These are phyloP conservation scores for Eilema caniola DNA, from an alignment of 2,888 invertebrate species.

Conservation along the genomic window DNA sequence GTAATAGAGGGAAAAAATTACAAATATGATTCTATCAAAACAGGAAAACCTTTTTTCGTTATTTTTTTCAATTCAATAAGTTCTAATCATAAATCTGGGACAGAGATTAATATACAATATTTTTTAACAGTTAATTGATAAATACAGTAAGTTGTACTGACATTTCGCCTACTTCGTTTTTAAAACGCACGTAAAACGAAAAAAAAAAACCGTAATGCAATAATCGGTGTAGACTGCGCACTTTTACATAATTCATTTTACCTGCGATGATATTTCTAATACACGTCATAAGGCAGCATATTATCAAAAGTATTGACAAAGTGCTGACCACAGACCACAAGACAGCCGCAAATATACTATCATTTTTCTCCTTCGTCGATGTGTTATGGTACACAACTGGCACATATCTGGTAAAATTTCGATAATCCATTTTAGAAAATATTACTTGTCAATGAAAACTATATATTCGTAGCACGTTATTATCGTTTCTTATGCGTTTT, in stretches of 20 bases:
- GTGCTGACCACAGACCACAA: slow-evolving; percentile 50
- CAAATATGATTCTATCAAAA: not conserved
- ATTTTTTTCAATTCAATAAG: too few relatives aligned
- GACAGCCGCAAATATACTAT: slow-evolving; percentile 32
- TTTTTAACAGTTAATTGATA: too few relatives aligned
- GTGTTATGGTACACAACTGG: slow-evolving; percentile 9
- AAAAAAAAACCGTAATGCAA: too few relatives aligned
- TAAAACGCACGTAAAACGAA: too few relatives aligned
- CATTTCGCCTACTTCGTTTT: too few relatives aligned
- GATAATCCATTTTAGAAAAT: slow-evolving; percentile 51
- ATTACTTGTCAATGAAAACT: not conserved
- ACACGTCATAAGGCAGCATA: slow-evolving; percentile 57
- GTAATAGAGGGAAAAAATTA: not conserved
- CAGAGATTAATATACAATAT: too few relatives aligned
- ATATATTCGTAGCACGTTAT: not conserved
- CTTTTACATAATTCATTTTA: slow-evolving; percentile 17
- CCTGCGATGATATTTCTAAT: slow-evolving; percentile 55
- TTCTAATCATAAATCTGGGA: too few relatives aligned
- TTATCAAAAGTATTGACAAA: slow-evolving; percentile 43
- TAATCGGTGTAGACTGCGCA: too few relatives aligned
- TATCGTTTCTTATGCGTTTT: not conserved
- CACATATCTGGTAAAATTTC: slow-evolving; percentile 15
- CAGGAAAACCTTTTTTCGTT: not conserved
- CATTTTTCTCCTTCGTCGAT: slow-evolving; percentile 1
- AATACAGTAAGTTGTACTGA: too few relatives aligned